Base-by-base conservation (phyloP, 2,888 invertebrate genomes). In the Dasysyrphus albostriatus region DNA sequence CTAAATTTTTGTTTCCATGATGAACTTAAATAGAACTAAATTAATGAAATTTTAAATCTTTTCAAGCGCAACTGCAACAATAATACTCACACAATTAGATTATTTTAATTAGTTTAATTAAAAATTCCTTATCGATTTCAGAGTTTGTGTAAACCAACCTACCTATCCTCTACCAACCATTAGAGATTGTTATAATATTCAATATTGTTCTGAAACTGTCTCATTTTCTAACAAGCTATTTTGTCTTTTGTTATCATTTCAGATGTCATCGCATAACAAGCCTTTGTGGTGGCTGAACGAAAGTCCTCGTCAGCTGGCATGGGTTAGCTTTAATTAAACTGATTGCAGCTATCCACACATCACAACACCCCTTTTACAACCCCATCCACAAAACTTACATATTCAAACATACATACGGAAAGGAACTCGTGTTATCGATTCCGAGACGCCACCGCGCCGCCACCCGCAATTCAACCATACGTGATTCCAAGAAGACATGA, bases 401-500 rank as follows among this genome's bases (percentile, higher is more conserved):
- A 24, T 24, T 2, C 24, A 24, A 2, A 49, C 19, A 32, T 8
- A 39, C 34, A 74, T 19, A 82, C 75, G 82, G 73, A 78, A 77
- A 77, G 81, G 77, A 78, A 78, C 42, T 75, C 59, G 16, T 85
- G 12, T 32, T 37, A 74, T 87, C 72, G 78, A 87, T 87, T 87
- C 83, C 75, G 78, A 44, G 82, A 87, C 83, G 82, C 77, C 82
- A 72, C 70, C 65, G 47, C 16, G 65, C 65, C 65, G 29, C 61
- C 69, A 69, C 44, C 67, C 67, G 67, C 83, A 79, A 24, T 83
- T 80, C 44, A 61, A 76, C 75, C 61, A 83, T 69, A 63, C 32
- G 79, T 80, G 88, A 88, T 82, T 88, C 72, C 76, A 77, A 88
- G 84, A 88, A 88, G 88, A 88, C 89, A 89, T 89, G 89, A 88